Evolutionary conservation across 2,888 invertebrate genomes (phyloP).

Genomic region (Mylabris sibirica): DNA sequence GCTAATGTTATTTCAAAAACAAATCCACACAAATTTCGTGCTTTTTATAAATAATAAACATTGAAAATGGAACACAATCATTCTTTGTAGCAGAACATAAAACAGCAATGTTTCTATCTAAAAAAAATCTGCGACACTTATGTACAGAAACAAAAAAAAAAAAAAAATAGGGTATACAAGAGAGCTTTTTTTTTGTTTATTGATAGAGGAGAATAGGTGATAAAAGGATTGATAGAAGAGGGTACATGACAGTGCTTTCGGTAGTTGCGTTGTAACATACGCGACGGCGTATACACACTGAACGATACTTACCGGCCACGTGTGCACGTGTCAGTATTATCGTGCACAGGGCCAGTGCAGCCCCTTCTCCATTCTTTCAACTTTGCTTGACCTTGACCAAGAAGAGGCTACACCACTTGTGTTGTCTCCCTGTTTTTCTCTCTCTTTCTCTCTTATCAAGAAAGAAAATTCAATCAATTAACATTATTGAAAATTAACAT

Average conservation of each 20-base stretch:
- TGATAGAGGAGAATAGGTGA: constrained; percentile 17
- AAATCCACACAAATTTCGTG: background rate
- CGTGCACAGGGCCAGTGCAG: constrained; percentile 49
- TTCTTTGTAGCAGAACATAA: constrained; percentile 12
- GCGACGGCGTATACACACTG: constrained; percentile 49
- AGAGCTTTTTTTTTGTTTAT: constrained; percentile 1
- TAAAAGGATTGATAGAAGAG: constrained; percentile 30
- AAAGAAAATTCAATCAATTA: constrained; percentile 3
- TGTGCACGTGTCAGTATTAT: constrained; percentile 43
- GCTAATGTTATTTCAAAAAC: constrained; percentile 6
- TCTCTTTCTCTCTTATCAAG: background rate
- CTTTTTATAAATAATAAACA: background rate
- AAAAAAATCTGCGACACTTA: constrained; percentile 26
- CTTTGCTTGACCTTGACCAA: constrained; percentile 17
- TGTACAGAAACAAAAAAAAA: constrained; percentile 22
- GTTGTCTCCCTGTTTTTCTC: constrained; percentile 5
- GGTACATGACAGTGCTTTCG: constrained; percentile 58
- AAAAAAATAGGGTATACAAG: constrained; percentile 13
- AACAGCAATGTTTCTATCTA: constrained; percentile 10
- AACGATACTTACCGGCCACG: constrained; percentile 48
- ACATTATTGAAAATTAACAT: constrained; percentile 24
- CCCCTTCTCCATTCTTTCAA: constrained; percentile 39
- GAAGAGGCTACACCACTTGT: constrained; percentile 40
- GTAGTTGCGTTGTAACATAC: constrained; percentile 59
- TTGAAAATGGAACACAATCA: background rate